phyloP scores from a whole-genome alignment of 2,797 vertebrate species.

The Sebastes ruberrimus region DNA sequence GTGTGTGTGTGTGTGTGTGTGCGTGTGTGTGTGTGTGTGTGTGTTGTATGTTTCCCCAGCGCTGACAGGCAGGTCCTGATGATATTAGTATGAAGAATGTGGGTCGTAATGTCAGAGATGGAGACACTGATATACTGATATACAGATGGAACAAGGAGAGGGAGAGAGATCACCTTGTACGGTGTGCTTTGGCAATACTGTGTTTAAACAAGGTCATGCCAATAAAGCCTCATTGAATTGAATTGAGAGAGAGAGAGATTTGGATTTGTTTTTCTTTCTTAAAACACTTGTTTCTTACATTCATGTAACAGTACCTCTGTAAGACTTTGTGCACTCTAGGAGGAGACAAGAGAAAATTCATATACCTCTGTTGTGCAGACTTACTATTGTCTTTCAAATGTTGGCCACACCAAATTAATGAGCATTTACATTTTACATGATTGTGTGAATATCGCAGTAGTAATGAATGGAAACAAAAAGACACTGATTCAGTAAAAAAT shows the following conservation, averaged over 20 bases:
- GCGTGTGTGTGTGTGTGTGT: not conserved
- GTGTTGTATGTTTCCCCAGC: not conserved
- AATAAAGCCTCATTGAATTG: too few species aligned
- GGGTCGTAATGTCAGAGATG: slow-evolving; percentile 41
- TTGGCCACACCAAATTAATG: not conserved
- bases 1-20: not conserved
- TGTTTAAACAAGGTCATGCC: too few species aligned
- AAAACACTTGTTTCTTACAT: not conserved
- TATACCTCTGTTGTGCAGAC: not conserved
- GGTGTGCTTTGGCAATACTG: too few species aligned
- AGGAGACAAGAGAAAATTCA: not conserved
- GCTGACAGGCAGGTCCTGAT: slow-evolving; percentile 29
- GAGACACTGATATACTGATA: slow-evolving; percentile 47
- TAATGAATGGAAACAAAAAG: not conserved
- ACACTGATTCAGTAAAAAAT: too few species aligned
- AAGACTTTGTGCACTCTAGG: not conserved
- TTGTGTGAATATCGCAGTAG: not conserved
- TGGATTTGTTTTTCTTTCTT: not conserved
- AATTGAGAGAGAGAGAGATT: not conserved
- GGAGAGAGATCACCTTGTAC: too few species aligned
- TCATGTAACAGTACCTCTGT: too few species aligned
- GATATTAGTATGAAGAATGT: slow-evolving; percentile 49
- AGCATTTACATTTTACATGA: not conserved
- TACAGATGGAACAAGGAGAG: not conserved
- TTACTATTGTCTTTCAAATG: not conserved